Base-by-base conservation (phyloP, 2,888 invertebrate species). In the Heteromyza rotundicornis region DNA sequence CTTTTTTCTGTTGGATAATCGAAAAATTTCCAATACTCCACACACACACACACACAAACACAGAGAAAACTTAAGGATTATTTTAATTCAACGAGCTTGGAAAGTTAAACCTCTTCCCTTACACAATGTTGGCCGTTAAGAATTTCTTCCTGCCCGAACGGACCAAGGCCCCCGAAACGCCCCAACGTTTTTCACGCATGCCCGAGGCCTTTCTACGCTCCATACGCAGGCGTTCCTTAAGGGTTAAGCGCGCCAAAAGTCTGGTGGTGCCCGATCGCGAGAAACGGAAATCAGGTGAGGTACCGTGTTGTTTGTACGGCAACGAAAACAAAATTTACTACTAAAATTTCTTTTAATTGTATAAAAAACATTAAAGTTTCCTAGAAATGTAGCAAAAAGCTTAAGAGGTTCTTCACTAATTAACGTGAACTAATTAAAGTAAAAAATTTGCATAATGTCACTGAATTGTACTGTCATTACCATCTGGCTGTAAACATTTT, bases 221-320 rank as follows among this genome's bases (percentile, higher is more conserved):
- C 61, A 88, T 91, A 73, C 85, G 90, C 67, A 84, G 91, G 65
- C 84, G 91, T 69, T 91, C 91, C 24, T 82, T 91, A 71, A 85
- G 91, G 66, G 89, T 91, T 44, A 91, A 90, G 82, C 86, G 91
- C 75, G 89, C 90, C 70, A 91, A 91, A 81, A 90, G 90, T 63
- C 84, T 90, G 73, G 90, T 90, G 24, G 86, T 90, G 49, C 77
- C 81, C 59, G 87, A 89, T 67, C 87, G 87, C 67, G 91, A 91
- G 82, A 92, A 91, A 82, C 84, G 91, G 78, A 92, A 92, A 85
- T 91, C 91, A 82, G 91, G 91, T 92, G 87, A 89, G 89, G 75
- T 73, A 74, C 61, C 66, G 73, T 74, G 72, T 73, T 71, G 70
- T 64, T 23, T 22, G 40, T 14, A n/a, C 40, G 14, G 40, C 32